Conservation (phyloP, 2,888 invertebrate genomes). For the Cheilosia vulpina region DNA sequence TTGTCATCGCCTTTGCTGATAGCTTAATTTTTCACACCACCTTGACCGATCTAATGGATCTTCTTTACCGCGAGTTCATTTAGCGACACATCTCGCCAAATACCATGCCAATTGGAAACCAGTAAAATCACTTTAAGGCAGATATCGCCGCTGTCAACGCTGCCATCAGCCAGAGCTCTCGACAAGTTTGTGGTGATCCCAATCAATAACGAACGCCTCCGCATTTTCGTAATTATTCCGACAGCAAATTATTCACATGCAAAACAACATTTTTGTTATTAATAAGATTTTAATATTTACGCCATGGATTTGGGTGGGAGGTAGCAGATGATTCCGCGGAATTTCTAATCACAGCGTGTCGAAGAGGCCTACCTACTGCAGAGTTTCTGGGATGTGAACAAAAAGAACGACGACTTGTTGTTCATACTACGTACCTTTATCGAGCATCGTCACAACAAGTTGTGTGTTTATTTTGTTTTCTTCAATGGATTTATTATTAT, state of each 20-base stretch:
- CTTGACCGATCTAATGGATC: slow-evolving; percentile 9
- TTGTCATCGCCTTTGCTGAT: background rate
- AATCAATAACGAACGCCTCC: slow-evolving; percentile 25
- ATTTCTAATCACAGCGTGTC: background rate
- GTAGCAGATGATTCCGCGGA: background rate
- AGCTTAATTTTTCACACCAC: background rate
- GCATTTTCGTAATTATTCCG: slow-evolving; percentile 17
- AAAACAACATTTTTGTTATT: background rate
- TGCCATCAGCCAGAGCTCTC: background rate
- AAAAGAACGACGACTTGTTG: no score
- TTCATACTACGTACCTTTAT: no score
- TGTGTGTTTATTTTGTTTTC: no score
- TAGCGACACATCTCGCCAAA: background rate
- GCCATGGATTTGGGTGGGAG: background rate
- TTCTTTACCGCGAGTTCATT: background rate
- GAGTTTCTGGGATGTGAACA: no score
- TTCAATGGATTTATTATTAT: no score
- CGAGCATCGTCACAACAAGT: no score
- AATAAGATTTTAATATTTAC: slow-evolving; percentile 9
- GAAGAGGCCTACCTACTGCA: no score
- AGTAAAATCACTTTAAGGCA: slow-evolving; percentile 20
- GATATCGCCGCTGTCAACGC: slow-evolving; percentile 4
- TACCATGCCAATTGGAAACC: slow-evolving; percentile 21
- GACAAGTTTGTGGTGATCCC: background rate
- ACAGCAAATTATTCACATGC: background rate